Conservation (phyloP, 2,797 vertebrate species). For the Phalloptychus januarius region DNA sequence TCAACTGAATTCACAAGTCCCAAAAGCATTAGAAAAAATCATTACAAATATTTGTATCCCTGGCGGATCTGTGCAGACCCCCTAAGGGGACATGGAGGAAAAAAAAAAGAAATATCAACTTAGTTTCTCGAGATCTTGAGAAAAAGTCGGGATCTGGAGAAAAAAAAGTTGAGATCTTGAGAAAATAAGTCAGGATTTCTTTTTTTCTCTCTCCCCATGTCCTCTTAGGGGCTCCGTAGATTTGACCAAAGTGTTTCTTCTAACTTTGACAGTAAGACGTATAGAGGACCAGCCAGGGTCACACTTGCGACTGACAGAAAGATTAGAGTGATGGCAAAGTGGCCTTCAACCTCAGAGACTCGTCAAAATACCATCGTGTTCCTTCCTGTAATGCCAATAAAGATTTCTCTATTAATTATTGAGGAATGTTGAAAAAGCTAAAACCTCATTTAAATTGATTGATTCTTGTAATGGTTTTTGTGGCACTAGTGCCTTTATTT, state of each 20-base stretch:
- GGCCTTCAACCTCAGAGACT: background rate
- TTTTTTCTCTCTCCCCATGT: too few relatives aligned
- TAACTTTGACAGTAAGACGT: background rate
- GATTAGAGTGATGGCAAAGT: background rate
- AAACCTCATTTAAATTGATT: background rate
- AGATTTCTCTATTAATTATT: background rate
- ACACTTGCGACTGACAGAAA: background rate
- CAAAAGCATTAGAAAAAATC: background rate
- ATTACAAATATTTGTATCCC: background rate
- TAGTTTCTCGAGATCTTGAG: too few relatives aligned
- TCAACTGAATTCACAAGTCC: background rate
- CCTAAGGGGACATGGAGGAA: too few relatives aligned
- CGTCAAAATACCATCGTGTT: background rate
- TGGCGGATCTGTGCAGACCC: too few relatives aligned
- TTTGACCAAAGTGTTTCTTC: background rate
- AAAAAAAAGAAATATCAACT: too few relatives aligned
- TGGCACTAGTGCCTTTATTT: background rate
- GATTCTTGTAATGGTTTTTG: background rate
- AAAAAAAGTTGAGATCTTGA: too few relatives aligned
- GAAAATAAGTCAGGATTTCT: too few relatives aligned
- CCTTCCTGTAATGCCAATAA: background rate
- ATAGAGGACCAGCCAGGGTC: background rate
- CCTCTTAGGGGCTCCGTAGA: too few relatives aligned
- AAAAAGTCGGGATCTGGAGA: too few relatives aligned
- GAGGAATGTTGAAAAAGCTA: background rate